Evolutionary conservation across 53 echinoderm and acorn worm species (phyloP).

Genomic region (Luidia sarsii): DNA sequence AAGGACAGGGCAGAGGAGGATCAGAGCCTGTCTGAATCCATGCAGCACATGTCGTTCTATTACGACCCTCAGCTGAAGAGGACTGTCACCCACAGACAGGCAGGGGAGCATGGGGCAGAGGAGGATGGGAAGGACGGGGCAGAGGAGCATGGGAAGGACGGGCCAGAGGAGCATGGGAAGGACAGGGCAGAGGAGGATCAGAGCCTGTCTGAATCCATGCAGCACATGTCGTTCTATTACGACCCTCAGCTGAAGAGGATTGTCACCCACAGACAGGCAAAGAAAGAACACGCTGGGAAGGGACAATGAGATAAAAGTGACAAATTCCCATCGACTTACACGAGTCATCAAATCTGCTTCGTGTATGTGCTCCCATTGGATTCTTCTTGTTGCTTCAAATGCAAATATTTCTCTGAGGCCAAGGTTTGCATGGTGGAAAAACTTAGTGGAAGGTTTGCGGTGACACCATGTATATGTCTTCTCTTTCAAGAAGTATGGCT

Average conservation of each 20-base stretch:
- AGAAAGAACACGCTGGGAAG: too few species aligned
- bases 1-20: constrained; percentile 6
- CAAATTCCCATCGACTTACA: background rate
- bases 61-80: constrained; percentile 18
- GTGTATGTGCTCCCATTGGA: too few species aligned
- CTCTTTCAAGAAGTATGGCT: too few species aligned
- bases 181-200: background rate
- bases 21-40: background rate
- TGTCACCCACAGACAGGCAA: constrained; percentile 28
- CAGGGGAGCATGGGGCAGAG: too few species aligned
- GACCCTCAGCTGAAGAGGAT: constrained; percentile 15
- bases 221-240: constrained; percentile 18
- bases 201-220: constrained; percentile 6
- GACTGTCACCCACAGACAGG: constrained; percentile 29
- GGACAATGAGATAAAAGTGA: background rate
- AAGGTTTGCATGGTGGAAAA: too few species aligned
- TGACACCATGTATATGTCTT: too few species aligned
- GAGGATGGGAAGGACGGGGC: constrained; percentile 2
- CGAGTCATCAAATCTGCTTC: constrained; percentile 25
- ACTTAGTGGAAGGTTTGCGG: too few species aligned
- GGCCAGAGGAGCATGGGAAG: too few species aligned
- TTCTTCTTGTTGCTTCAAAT: too few species aligned
- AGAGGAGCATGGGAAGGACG: background rate
- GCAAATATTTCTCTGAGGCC: too few species aligned
- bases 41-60: constrained; percentile 17